Base-by-base conservation (phyloP, 2,113 vertebrate genomes). In the Brachyistius frenatus region DNA sequence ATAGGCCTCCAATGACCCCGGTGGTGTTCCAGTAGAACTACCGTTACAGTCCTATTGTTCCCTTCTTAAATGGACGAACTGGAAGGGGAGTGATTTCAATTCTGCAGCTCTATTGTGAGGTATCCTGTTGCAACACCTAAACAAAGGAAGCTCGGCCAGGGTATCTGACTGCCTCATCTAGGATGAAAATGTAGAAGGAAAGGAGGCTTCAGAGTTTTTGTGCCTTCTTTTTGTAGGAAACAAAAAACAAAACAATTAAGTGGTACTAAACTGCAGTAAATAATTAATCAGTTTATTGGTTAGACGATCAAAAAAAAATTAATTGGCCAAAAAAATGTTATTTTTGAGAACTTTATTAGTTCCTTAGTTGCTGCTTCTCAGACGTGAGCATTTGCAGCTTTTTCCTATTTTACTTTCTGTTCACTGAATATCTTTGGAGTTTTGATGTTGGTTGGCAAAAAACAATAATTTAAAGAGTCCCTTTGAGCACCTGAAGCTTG, bases 91-190 rank as follows among this genome's bases (percentile, higher is more conserved):
- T 9, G 3, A 55, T 49, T 57, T 46, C 3, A 55, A 52, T 46
- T 32, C 64, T 65, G n/a, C 39, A 9, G 10, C 11, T 73, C 50
- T 50, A 56, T 23, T 73, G 37, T n/a, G 76, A 63, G 5, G 73
- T 78, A 41, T 86, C 78, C 58, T 63, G 62, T 81, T 88, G 44
- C 80, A 83, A 72, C 57, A 62, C 8, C 37, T 55, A 33, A 77
- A 79, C 56, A 83, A 87, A 86, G n/a, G 56, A 11, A 54, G n/a
- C 1, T 3, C 16, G 2, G 57, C 10, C 36, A 33, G 33, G 3
- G 39, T 58, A 70, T 66, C 57, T 0, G 1, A 60, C 37, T 7
- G 32, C n/a, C 32, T 63, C 23, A 35, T 81, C 49, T 37, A 1
- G 32, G 23, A 53, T 68, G 35, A 54, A 63, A 65, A 62, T 14